A percentile compares a stretch with the other conserved stretches of the same genome.
Evolutionary conservation across 2,888 invertebrate species (phyloP).

Genomic region (Hoplodrina blanda): DNA sequence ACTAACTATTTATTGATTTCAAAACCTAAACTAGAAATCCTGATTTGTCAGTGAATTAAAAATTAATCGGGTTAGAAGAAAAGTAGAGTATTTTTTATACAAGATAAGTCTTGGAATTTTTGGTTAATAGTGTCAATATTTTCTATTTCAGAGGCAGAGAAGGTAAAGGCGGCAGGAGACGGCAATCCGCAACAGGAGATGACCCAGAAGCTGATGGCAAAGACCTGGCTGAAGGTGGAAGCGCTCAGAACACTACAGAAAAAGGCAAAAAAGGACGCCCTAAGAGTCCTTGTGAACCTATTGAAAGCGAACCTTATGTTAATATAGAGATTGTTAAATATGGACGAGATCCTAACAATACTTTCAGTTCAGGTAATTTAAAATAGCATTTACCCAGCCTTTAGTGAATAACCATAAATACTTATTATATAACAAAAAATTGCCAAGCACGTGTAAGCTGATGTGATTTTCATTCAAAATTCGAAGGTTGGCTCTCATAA

Average conservation of each 20-base stretch:
- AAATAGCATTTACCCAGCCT: not conserved
- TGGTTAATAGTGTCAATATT: too few relatives aligned
- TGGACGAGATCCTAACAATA: slow-evolving; percentile 93
- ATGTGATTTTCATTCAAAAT: too few relatives aligned
- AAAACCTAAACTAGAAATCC: too few relatives aligned
- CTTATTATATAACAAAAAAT: too few relatives aligned
- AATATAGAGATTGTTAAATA: slow-evolving; percentile 93
- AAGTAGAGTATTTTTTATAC: too few relatives aligned
- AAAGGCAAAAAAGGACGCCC: slow-evolving; percentile 86
- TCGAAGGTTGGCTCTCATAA: too few relatives aligned
- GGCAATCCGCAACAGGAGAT: slow-evolving; percentile 70
- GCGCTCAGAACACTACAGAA: slow-evolving; percentile 76
- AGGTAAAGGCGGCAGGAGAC: slow-evolving; percentile 83
- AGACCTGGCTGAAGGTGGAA: slow-evolving; percentile 67
- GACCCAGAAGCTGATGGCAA: slow-evolving; percentile 73
- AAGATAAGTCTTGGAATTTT: too few relatives aligned
- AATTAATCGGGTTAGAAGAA: too few relatives aligned
- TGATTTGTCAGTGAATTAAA: too few relatives aligned
- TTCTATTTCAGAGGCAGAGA: slow-evolving; percentile 79
- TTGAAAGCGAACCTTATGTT: slow-evolving; percentile 92
- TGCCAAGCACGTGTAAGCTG: too few relatives aligned
- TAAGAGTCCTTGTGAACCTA: slow-evolving; percentile 92
- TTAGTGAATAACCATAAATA: too few relatives aligned
- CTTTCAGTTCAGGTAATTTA: slow-evolving; percentile 92
- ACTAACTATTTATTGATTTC: too few relatives aligned